Conservation (phyloP, 1,140 invertebrate species). For the Harpegnathos saltator region DNA sequence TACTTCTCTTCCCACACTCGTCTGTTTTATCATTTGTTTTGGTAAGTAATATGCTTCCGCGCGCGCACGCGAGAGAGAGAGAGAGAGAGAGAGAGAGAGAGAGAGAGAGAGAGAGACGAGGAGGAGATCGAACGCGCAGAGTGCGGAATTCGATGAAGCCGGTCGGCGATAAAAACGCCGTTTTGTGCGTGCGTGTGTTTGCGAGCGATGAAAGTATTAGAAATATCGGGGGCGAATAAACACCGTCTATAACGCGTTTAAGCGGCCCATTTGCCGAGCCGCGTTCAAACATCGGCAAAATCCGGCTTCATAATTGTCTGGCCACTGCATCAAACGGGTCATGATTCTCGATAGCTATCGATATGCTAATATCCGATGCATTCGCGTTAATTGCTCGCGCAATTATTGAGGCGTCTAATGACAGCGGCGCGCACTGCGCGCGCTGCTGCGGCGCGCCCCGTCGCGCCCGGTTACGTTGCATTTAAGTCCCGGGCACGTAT, state of each 20-base stretch:
- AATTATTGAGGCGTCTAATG: conserved; percentile 53
- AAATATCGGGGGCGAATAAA: background rate
- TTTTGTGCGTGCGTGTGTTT: background rate
- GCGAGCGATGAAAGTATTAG: background rate
- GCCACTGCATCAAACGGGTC: conserved; percentile 3
- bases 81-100: too few relatives aligned
- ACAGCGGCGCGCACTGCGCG: conserved; percentile 14
- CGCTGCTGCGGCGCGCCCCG: conserved; percentile 4
- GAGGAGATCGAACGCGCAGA: too few relatives aligned
- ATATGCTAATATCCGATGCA: conserved; percentile 28
- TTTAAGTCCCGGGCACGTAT: conserved; percentile 38
- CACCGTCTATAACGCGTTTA: background rate
- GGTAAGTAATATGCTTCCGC: too few relatives aligned
- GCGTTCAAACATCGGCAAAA: conserved; percentile 32
- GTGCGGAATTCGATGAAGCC: conserved; percentile 12
- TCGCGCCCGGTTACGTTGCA: conserved; percentile 13
- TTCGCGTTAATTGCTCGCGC: conserved; percentile 45
- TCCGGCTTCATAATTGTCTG: background rate
- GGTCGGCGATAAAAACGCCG: too few relatives aligned
- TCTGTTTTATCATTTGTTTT: conserved; percentile 83
- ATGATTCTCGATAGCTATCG: conserved; percentile 36
- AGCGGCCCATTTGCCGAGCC: background rate
- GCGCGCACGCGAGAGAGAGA: too few relatives aligned
- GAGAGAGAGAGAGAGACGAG: too few relatives aligned
- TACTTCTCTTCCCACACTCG: conserved; percentile 78